phyloP scores from a whole-genome alignment of 2,113 vertebrate genomes.

The Phalacrocorax aristotelis region DNA sequence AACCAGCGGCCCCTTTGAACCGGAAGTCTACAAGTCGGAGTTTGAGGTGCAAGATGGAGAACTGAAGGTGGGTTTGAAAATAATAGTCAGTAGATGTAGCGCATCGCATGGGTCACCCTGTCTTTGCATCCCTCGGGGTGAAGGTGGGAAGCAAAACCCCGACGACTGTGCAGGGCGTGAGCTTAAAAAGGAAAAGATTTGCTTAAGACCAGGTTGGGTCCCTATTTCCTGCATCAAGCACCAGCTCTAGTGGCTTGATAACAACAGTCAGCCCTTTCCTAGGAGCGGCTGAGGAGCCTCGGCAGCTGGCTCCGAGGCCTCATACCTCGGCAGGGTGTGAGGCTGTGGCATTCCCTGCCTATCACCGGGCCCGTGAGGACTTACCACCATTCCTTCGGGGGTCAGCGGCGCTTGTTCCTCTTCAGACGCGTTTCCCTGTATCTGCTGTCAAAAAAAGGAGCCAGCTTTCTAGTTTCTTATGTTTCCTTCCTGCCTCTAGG shows the following conservation, averaged over 20 bases:
- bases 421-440: background rate
- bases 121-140: background rate
- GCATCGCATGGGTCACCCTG: fast-evolving
- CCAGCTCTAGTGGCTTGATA: background rate
- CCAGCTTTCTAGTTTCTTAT: background rate
- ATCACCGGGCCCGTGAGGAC: background rate
- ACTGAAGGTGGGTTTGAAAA: conserved; percentile 81
- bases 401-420: background rate
- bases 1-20: conserved; percentile 90
- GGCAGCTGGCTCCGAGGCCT: background rate
- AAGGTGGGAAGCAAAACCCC: background rate
- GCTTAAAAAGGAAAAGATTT: background rate
- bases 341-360: background rate
- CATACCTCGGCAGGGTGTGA: background rate
- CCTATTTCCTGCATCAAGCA: background rate
- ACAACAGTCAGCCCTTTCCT: background rate
- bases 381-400: background rate
- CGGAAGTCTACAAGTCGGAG: conserved; percentile 92
- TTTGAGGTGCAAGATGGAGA: conserved; percentile 93
- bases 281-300: background rate
- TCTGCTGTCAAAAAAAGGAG: background rate
- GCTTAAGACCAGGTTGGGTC: background rate
- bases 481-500: conserved; percentile 66
- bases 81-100: background rate
- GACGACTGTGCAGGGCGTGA: background rate